Base-by-base conservation (phyloP, 2,888 invertebrate genomes). In the Drosophila mimica region DNA sequence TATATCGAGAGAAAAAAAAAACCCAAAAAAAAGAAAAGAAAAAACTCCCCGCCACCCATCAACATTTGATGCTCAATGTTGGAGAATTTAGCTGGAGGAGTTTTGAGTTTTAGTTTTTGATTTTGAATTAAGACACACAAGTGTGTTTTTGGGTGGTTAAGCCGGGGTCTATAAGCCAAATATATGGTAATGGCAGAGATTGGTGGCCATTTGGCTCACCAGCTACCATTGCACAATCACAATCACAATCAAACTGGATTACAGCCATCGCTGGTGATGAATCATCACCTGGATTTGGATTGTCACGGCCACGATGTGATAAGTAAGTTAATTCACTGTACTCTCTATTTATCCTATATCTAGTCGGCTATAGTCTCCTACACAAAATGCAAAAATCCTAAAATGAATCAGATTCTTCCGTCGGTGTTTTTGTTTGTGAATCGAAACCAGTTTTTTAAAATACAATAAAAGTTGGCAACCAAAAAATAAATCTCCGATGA, bases 141-240 rank as follows among this genome's bases (percentile, higher is more conserved):
- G 57, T 77, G 83, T 86, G 87, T 81, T 81, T 76, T 82, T 72
- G 70, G 76, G 76, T 77, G 79, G 79, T 78, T 81, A 82, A 56
- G 83, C 82, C 57, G 57, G 79, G 91, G 91, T 88, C 83, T 79
- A 79, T 88, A 92, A 92, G 91, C 92, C 90, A 91, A 92, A 93
- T 94, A 94, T 94, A 95, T 95, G 95, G 95, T 94, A 94, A 95
- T 95, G 95, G 94, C 95, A 94, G 95, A 95, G 94, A 94, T 94
- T 92, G 94, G 94, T 93, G 94, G 94, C 94, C 94, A 94, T 94
- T 94, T 94, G 94, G 95, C 94, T 94, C 95, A 95, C 94, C 95
- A 94, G 93, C 93, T 94, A 93, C 94, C 94, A 68, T 93, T 94
- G 93, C 94, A 94, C 92, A 93, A 92, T 92, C 82, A 93, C 91